Conservation (phyloP, 1,140 invertebrate genomes). For the Trissolcus basalis region DNA sequence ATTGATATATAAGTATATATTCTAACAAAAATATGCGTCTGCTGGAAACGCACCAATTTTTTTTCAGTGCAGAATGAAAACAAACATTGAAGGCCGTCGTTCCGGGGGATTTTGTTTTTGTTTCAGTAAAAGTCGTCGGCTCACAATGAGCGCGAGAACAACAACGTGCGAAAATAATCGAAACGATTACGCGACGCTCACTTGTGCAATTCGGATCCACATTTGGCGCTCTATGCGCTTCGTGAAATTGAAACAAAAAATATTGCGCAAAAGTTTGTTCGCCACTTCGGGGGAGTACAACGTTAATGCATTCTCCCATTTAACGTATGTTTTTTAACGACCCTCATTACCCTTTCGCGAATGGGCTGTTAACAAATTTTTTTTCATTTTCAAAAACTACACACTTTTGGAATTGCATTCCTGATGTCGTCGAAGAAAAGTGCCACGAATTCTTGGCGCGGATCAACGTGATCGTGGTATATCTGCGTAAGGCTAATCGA, state of each 20-base stretch:
- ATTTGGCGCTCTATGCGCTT: too few species aligned
- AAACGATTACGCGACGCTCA: conserved; percentile 34
- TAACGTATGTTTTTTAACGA: too few species aligned
- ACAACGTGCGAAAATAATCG: conserved; percentile 26
- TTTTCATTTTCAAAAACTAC: too few species aligned
- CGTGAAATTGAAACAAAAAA: conserved; percentile 15
- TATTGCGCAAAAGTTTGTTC: conserved; percentile 1
- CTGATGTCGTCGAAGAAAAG: conserved; percentile 1
- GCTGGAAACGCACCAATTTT: too few species aligned
- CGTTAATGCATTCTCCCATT: too few species aligned
- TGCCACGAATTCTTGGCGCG: conserved; percentile 3
- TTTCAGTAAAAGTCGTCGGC: conserved; percentile 12
- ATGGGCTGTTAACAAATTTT: too few species aligned
- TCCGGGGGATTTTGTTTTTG: too few species aligned
- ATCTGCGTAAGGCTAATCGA: conserved; percentile 28
- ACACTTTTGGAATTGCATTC: background rate
- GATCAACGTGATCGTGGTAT: conserved; percentile 11
- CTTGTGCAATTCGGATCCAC: conserved; percentile 3
- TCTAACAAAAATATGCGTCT: too few species aligned
- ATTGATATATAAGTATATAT: conserved; percentile 1
- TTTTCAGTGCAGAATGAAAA: too few species aligned
- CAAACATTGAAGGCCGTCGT: too few species aligned
- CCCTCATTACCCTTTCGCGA: too few species aligned
- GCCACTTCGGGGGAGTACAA: background rate
- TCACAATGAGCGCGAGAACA: conserved; percentile 29